Base-by-base conservation (phyloP, 2,888 invertebrate genomes). In the Trichogramma dendrolimi region DNA sequence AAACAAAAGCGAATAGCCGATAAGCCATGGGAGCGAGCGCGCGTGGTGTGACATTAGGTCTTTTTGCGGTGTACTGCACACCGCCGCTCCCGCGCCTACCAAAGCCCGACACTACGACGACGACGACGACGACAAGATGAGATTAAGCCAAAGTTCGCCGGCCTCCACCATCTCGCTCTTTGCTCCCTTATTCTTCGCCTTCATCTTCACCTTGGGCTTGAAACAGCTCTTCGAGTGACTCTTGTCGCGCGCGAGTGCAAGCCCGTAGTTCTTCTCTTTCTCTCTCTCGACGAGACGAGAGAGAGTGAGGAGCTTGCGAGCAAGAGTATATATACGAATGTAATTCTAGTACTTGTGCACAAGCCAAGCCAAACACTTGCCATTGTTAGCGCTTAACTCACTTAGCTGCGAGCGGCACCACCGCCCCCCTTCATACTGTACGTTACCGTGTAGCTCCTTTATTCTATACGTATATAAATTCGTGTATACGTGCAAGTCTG, bases 1-100 rank as follows among this genome's bases (percentile, higher is more conserved):
- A 61, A 61, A 14, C 14, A 14, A 14, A 14, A 14, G 14, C 14
- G 14, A 14, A 66, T 66, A 68, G 68, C 67, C 61, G 59, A 65
- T 67, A 68, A 68, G 14, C 14, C 14, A 2, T 14, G 14, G 2
- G 14, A 1, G 14, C 47, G 14, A 1, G 14, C 47, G 48, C 48
- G 6, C 27, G 49, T n/a, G 5, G 41, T n/a, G 48, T 14, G 14
- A 14, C 14, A 14, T 56, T 41, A 5, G 44, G 44, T 40, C 58
- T 58, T 58, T 58, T 58, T 51, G 39, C 50, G 39, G 44, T 50
- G 47, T 11, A 14, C 14, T 14, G 14, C 14, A 14, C 14, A 14
- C 14, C 14, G 6, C 47, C 47, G 10, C 47, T 4, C 47, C 5
- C n/a, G 40, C 44, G 58, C 50, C 51, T 50, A 44, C 39, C 51